Evolutionary conservation across 2,113 vertebrate genomes (phyloP).

Genomic region (Himantopus leucocephalus): DNA sequence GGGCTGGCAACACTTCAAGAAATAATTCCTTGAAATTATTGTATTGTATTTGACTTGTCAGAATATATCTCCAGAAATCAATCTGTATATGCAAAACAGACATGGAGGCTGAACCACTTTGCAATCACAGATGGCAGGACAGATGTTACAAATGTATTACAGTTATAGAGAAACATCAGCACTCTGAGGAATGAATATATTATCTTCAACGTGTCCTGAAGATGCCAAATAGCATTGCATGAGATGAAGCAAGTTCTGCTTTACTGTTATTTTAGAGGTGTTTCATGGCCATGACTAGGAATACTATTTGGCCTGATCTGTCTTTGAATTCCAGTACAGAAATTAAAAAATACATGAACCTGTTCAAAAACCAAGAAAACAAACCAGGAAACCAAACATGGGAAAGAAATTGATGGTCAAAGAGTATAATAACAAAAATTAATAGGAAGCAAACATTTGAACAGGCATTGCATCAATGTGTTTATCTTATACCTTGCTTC

Average conservation of each 20-base stretch:
- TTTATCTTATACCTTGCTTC: not conserved
- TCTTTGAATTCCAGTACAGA: not conserved
- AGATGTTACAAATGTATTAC: constrained; percentile 37
- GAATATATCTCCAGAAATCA: not conserved
- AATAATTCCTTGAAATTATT: constrained; percentile 32
- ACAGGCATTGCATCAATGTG: not conserved
- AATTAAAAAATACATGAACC: not conserved
- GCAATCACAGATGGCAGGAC: constrained; percentile 24
- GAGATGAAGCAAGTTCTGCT: not conserved
- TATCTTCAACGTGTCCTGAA: not conserved
- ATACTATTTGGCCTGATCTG: not conserved
- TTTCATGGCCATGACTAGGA: not conserved
- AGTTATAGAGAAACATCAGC: constrained; percentile 7
- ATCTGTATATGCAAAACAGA: not conserved
- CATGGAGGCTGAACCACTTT: not conserved
- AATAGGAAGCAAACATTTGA: not conserved
- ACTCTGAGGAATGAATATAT: not conserved
- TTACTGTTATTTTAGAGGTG: not conserved
- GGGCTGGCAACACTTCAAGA: constrained; percentile 1
- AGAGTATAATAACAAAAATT: not conserved
- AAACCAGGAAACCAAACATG: not conserved
- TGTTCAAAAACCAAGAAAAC: not conserved
- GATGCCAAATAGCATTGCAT: not conserved
- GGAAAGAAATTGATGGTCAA: not conserved
- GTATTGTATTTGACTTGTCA: not conserved